Evolutionary conservation across 1,140 invertebrate species (phyloP), one percentile per base, ranked within the genome.

Genomic region (Nebria ingens): DNA sequence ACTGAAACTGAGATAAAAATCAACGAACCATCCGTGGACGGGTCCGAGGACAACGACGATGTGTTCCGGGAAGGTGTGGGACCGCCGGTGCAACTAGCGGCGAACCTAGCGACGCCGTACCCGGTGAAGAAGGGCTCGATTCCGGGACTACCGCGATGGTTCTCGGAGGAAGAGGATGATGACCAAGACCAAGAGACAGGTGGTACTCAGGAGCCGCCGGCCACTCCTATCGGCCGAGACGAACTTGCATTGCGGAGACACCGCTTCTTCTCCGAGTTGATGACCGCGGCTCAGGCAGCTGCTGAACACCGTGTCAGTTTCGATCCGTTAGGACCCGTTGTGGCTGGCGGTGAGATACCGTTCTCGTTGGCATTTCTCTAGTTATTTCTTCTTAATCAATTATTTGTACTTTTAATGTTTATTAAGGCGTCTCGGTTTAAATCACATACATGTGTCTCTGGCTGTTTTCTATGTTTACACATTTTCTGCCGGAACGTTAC

Each of bases 221-320:
- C 82, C 21, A 85, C 84, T 12, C 84, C 83, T n/a, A 79, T 86
- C 17, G 85, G 84, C 42, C 77, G 83, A 40, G 86, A 88, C 68
- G 85, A 88, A 67, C 69, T 88, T 59, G 85, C 85, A 56, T 69
- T 88, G 57, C 75, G 84, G 40, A 76, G 85, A 51, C 85, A 87
- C 68, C 74, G 85, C 60, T 84, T 87, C 67, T 87, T 88, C 68
- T 85, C 85, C 40, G 85, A 87, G 62, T 74, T 88, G 53, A 75
- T 88, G 49, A 78, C 79, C 57, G 84, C 84, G 58, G 79, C 84
- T 21, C 78, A 83, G 66, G 81, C 79, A 55, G 80, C 83, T 38
- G 76, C 79, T n/a, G 83, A 85, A 65, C 84, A 87, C 69, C 80
- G 80, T 64, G 85, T 86, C 58, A 76, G 81, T 55, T 87, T 86